Conservation (phyloP, 2,888 invertebrate species). For the Dorcus hopei region DNA sequence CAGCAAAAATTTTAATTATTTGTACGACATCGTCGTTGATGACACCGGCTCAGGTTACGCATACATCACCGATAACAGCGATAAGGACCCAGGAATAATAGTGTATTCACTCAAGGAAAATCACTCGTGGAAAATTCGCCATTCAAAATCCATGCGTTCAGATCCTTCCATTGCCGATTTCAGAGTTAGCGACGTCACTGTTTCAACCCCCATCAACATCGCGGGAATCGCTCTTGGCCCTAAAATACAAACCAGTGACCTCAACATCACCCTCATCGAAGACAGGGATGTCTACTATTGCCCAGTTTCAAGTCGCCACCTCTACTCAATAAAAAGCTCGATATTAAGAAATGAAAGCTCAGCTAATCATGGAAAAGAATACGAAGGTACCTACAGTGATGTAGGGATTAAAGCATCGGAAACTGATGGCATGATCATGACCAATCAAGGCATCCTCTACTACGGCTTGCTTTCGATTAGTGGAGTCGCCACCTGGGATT, state of each 20-base stretch:
- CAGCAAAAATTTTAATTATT: conserved; percentile 56
- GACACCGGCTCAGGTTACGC: conserved; percentile 67
- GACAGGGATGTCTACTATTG: conserved; percentile 61
- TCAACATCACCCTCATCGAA: conserved; percentile 31
- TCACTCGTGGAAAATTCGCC: conserved; percentile 69
- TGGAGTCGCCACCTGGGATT: conserved; percentile 70
- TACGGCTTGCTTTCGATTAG: conserved; percentile 67
- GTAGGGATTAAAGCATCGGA: conserved; percentile 65
- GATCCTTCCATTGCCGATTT: conserved; percentile 58
- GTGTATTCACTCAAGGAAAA: conserved; percentile 65
- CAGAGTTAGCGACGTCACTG: conserved; percentile 58
- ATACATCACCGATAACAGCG: conserved; percentile 70
- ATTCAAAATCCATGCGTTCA: conserved; percentile 62
- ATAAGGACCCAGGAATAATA: conserved; percentile 64
- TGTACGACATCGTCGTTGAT: conserved; percentile 73
- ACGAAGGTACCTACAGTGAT: conserved; percentile 53
- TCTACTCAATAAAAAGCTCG: conserved; percentile 64
- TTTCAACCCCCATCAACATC: conserved; percentile 60
- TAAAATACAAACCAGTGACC: conserved; percentile 22
- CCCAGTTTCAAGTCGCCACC: conserved; percentile 65
- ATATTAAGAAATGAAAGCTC: conserved; percentile 56
- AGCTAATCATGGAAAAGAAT: conserved; percentile 32
- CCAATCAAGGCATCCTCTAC: conserved; percentile 65
- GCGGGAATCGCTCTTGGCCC: conserved; percentile 73
- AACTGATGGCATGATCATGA: conserved; percentile 74